Conservation (phyloP, 2,888 invertebrate species). For the Drosophila koepferae region DNA sequence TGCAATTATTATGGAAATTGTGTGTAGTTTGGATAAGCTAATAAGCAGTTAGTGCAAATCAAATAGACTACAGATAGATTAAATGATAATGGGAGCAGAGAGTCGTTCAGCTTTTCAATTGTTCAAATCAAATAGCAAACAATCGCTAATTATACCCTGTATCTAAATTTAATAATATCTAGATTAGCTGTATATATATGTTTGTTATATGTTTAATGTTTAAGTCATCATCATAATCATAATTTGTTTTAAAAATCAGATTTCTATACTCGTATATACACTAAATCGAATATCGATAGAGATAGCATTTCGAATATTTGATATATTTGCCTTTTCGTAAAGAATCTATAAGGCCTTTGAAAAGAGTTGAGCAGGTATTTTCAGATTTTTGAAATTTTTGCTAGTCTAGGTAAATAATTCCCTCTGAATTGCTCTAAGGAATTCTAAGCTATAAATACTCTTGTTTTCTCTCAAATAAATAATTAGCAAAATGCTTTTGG, state of each 20-base stretch:
- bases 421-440: background rate
- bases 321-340: no score
- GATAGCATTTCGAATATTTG: background rate
- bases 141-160: background rate
- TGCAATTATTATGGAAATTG: conserved; percentile 37
- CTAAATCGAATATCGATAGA: background rate
- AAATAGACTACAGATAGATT: background rate
- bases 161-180: background rate
- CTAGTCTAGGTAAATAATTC: no score
- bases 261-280: no score
- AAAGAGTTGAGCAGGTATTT: no score
- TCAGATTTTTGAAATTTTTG: no score
- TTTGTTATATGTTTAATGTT: background rate
- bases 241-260: no score
- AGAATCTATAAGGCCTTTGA: no score
- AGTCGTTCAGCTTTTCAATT: background rate
- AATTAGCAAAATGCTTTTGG: conserved; percentile 6
- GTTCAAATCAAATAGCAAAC: background rate
- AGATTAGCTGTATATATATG: background rate
- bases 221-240: no score
- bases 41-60: conserved; percentile 39
- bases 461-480: background rate
- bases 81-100: background rate
- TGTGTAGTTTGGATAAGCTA: conserved; percentile 37
- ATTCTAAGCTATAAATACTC: background rate